Base-by-base conservation (phyloP, 2,797 vertebrate genomes). In the Anas capensis region DNA sequence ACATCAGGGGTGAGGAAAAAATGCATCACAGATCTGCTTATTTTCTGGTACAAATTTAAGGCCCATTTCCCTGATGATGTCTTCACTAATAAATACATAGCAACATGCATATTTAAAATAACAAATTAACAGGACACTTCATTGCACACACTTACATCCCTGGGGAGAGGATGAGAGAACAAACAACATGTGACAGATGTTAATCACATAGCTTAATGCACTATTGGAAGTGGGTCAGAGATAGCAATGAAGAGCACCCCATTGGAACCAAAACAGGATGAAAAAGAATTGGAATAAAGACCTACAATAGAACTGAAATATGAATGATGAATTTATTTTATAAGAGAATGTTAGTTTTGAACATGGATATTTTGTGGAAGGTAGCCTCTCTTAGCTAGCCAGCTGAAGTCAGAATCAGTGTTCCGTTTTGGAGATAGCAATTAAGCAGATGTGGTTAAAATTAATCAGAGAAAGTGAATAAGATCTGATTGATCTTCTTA, bases 151-250 rank as follows among this genome's bases (percentile, higher is more conserved):
- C 73, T 95, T 76, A 38, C 42, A 66, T 76, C 91, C 88, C 90
- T 77, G 60, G 62, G 78, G 92, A 96, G 73, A 48, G 69, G 57
- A 69, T 12, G 56, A 73, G 80, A 91, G 73, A 49, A 86, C 73
- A 95, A 90, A 95, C 91, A 92, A 75, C 70, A 57, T 61, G 73
- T 88, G 87, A 93, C 91, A 95, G 94, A 90, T 92, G 81, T 82
- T 96, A 90, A 95, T 95, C 66, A 82, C 82, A 60, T 72, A 83
- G 69, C 51, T 95, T 93, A 92, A 93, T 95, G 95, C 72, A 56
- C 79, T 88, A 14, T 8, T 88, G 91, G 44, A 96, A 96, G 51
- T 72, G 80, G 89, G 85, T 93, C 85, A 96, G 76, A 6, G 3
- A 54, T 1, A 65, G 62, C 70, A 72, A 44, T 23, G 88, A 80